These are phyloP conservation scores for Acropternis orthonyx DNA, from an alignment of 2,797 vertebrate species.

Conservation along the genomic window DNA sequence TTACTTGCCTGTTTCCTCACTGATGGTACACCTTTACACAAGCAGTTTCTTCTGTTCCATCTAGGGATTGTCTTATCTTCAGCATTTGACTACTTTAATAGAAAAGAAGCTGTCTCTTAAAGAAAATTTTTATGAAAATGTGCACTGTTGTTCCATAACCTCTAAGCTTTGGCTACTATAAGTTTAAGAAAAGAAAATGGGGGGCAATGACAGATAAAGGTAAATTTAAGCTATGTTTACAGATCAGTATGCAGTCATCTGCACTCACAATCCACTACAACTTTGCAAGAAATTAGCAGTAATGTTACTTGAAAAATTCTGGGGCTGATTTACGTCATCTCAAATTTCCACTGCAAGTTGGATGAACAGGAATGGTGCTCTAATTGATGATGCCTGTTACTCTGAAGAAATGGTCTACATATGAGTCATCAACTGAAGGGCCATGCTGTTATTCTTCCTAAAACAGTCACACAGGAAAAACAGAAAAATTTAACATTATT, in stretches of 20 bases:
- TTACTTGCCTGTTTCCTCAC: neutral
- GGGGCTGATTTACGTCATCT: neutral
- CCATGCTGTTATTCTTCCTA: neutral
- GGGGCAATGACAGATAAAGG: neutral
- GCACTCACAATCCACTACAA: neutral
- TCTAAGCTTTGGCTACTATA: neutral
- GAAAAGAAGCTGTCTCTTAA: neutral
- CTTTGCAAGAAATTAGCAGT: neutral
- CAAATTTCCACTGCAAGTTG: neutral
- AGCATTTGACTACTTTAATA: neutral
- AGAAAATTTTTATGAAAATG: neutral
- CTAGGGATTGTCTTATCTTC: neutral
- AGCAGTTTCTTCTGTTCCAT: neutral
- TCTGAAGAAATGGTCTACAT: neutral
- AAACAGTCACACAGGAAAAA: neutral
- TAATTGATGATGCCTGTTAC: neutral
- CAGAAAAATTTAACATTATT: neutral
- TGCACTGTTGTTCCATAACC: neutral
- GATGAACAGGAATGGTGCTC: neutral
- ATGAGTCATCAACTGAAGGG: neutral
- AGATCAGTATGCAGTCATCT: neutral
- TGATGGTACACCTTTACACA: neutral
- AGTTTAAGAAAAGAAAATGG: neutral
- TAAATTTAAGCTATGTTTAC: neutral
- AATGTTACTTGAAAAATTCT: neutral